A percentile compares a stretch with the other conserved stretches of the same genome.
phyloP scores from a whole-genome alignment of 2,113 vertebrate species.

The Apodemus sylvaticus region DNA sequence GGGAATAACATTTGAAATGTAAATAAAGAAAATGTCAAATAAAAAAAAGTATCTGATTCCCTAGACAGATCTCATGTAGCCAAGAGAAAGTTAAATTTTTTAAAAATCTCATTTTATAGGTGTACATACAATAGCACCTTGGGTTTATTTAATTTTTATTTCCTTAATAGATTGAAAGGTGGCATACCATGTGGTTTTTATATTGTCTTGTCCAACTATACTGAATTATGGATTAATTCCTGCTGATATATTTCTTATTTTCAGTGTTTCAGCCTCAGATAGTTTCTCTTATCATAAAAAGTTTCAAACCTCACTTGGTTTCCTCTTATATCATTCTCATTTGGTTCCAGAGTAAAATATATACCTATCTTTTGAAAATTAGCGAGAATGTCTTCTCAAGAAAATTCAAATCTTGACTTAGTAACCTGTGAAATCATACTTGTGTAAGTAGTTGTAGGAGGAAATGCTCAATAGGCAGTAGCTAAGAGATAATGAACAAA shows the following conservation, averaged over 20 bases:
- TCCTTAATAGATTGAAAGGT: constrained; percentile 41
- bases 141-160: constrained; percentile 37
- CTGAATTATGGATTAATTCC: constrained; percentile 19
- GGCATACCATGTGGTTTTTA: constrained; percentile 12
- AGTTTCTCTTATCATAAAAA: constrained; percentile 7
- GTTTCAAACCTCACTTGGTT: not conserved
- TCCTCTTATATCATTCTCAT: not conserved
- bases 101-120: constrained; percentile 34
- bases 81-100: not conserved
- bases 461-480: constrained; percentile 11
- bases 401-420: constrained; percentile 48
- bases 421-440: constrained; percentile 40
- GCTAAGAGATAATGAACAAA: constrained; percentile 18
- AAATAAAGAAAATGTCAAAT: too few species aligned
- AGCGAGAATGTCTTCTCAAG: constrained; percentile 44
- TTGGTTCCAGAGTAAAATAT: not conserved
- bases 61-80: not conserved
- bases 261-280: constrained; percentile 27
- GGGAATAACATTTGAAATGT: too few species aligned
- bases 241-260: constrained; percentile 32
- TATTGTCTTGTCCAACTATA: constrained; percentile 43
- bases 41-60: constrained; percentile 16
- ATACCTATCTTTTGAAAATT: constrained; percentile 38
- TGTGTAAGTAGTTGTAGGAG: constrained; percentile 16
- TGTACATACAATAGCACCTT: constrained; percentile 8